phyloP scores from a whole-genome alignment of 2,113 vertebrate genomes.

The Melanotaenia duboulayi region DNA sequence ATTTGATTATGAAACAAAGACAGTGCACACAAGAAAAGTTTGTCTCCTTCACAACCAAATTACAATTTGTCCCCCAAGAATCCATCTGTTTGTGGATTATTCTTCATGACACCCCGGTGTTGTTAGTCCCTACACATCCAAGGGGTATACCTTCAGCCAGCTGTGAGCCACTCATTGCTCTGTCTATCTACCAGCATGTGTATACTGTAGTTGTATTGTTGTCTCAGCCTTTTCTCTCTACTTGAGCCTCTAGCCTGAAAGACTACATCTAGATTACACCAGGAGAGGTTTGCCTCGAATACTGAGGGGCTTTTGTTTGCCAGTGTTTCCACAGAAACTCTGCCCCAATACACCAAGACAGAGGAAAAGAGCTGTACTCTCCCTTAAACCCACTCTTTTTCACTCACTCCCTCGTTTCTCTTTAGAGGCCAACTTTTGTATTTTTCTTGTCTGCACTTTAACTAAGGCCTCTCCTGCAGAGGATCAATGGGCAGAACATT shows the following conservation, averaged over 20 bases:
- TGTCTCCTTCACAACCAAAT: slow-evolving; percentile 36
- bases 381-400: slow-evolving; percentile 47
- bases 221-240: slow-evolving; percentile 49
- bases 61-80: slow-evolving; percentile 38
- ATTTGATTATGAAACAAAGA: slow-evolving; percentile 36
- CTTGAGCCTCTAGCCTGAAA: slow-evolving; percentile 74
- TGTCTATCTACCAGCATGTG: slow-evolving; percentile 35
- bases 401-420: slow-evolving; percentile 21
- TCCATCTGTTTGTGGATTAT: slow-evolving; percentile 49
- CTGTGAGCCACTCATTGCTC: slow-evolving; percentile 35
- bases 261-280: slow-evolving; percentile 78
- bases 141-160: slow-evolving; percentile 25
- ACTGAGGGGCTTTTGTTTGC: slow-evolving; percentile 84
- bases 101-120: slow-evolving; percentile 41
- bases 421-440: slow-evolving; percentile 49
- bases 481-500: slow-evolving; percentile 14
- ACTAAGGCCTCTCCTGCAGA: slow-evolving; percentile 19
- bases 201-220: slow-evolving; percentile 54
- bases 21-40: background rate
- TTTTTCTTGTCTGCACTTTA: slow-evolving; percentile 28
- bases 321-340: slow-evolving; percentile 81
- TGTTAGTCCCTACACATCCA: slow-evolving; percentile 21
- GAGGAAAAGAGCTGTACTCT: slow-evolving; percentile 65
- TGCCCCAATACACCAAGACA: slow-evolving; percentile 63
- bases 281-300: slow-evolving; percentile 63